Evolutionary conservation across 2,113 vertebrate genomes (phyloP).

Genomic region (Falcunculus frontatus): DNA sequence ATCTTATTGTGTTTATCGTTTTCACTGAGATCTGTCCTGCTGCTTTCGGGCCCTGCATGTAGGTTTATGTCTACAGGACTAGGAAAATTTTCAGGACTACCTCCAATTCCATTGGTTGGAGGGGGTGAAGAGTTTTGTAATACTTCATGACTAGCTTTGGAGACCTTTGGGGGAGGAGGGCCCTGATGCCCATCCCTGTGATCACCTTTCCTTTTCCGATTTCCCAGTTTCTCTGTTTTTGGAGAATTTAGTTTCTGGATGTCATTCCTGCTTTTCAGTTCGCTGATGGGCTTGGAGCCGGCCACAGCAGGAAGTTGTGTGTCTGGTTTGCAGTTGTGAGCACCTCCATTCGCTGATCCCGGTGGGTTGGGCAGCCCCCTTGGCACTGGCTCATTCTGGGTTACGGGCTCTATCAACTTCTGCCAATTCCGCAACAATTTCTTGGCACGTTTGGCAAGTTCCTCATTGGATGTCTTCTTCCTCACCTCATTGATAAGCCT

Average conservation of each 20-base stretch:
- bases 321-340: conserved; percentile 81
- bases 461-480: conserved; percentile 91
- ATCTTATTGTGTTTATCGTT: conserved; percentile 88
- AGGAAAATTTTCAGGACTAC: conserved; percentile 77
- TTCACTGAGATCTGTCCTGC: conserved; percentile 82
- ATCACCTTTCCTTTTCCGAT: conserved; percentile 82
- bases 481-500: conserved; percentile 95
- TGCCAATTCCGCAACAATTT: conserved; percentile 91
- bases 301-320: conserved; percentile 69
- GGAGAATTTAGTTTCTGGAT: conserved; percentile 89
- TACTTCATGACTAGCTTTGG: conserved; percentile 80
- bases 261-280: conserved; percentile 88
- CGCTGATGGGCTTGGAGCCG: conserved; percentile 76
- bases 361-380: conserved; percentile 73
- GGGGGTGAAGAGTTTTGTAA: conserved; percentile 79
- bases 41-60: conserved; percentile 67
- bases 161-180: conserved; percentile 74
- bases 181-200: conserved; percentile 77
- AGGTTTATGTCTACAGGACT: conserved; percentile 78
- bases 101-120: conserved; percentile 77
- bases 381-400: conserved; percentile 72
- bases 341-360: conserved; percentile 83
- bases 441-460: conserved; percentile 92
- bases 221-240: conserved; percentile 83
- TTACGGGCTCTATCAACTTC: conserved; percentile 85